Percentiles rank a stretch among this genome's conserved stretches.
phyloP scores from a whole-genome alignment of 2,113 vertebrate genomes.

The Rostratula benghalensis region DNA sequence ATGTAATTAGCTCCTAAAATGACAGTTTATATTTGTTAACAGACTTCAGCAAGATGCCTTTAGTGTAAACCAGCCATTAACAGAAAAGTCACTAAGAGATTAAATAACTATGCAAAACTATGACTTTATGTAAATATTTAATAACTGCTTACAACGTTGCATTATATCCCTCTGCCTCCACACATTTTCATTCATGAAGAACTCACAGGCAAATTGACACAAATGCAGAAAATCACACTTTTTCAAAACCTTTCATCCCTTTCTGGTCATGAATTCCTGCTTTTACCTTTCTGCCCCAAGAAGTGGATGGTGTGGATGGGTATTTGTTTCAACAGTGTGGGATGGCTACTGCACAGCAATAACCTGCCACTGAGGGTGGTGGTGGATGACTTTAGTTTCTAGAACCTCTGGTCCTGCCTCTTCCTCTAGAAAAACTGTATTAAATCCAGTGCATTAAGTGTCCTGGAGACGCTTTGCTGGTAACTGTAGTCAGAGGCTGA shows the following conservation, averaged over 20 bases:
- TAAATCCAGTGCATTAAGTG: background rate
- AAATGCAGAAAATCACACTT: background rate
- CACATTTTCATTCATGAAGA: background rate
- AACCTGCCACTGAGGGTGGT: background rate
- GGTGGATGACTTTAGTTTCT: background rate
- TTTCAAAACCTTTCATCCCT: background rate
- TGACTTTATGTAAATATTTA: background rate
- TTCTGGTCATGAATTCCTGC: background rate
- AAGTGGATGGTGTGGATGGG: background rate
- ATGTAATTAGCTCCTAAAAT: background rate
- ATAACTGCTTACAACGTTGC: background rate
- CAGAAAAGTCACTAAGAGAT: background rate
- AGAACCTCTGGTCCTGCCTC: background rate
- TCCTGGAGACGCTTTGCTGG: conserved; percentile 28
- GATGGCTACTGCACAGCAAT: background rate
- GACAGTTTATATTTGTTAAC: background rate
- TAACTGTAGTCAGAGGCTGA: conserved; percentile 37
- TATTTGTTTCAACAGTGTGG: background rate
- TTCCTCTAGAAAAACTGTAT: background rate
- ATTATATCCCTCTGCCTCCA: background rate
- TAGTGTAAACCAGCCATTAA: background rate
- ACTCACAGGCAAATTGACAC: background rate
- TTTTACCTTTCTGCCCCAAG: background rate
- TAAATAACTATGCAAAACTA: background rate
- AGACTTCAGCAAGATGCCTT: background rate